Evolutionary conservation across 2,113 vertebrate genomes (phyloP), one percentile per base, ranked within the genome.

Genomic region (Apteryx mantelli): DNA sequence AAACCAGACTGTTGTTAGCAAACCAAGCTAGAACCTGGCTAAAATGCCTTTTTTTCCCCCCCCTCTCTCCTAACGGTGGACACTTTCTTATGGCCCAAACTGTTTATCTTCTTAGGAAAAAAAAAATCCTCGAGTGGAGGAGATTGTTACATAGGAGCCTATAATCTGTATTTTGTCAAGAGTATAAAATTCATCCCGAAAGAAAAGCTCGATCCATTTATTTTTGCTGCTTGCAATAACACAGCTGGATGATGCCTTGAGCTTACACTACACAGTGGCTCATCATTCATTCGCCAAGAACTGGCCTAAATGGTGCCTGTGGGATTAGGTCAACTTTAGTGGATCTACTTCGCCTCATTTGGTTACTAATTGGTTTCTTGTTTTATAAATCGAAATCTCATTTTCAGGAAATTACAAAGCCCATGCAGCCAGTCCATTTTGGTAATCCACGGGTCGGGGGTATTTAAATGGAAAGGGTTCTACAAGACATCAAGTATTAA

Each of bases 321-420:
- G 98, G 98, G 98, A 98, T 98, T 98, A 98, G 97, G 97, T 97
- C 98, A 98, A 98, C 98, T 98, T 98, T 98, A 97, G 97, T 98
- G 98, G 98, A 98, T 98, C 98, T 98, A 98, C 98, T 98, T 98
- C 98, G 98, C 98, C 98, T 99, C 98, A 98, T 98, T 99, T 98
- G 98, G 98, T 98, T 98, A 98, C 98, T 98, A 99, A 99, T 98
- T 98, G 98, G 98, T 98, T 98, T 99, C 98, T 99, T 98, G 98
- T 98, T 98, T 98, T 98, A 98, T 97, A 98, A 98, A 98, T 99
- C 98, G 98, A 98, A 98, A 98, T 98, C 98, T 98, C 98, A 98
- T 98, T 98, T 98, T 98, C 98, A 98, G 98, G 98, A 98, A 98
- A 98, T 98, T 98, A 98, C 97, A 98, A 97, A 98, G 96, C 96